Conservation (phyloP, 2,113 vertebrate genomes). For the Zosterops hypoxanthus region DNA sequence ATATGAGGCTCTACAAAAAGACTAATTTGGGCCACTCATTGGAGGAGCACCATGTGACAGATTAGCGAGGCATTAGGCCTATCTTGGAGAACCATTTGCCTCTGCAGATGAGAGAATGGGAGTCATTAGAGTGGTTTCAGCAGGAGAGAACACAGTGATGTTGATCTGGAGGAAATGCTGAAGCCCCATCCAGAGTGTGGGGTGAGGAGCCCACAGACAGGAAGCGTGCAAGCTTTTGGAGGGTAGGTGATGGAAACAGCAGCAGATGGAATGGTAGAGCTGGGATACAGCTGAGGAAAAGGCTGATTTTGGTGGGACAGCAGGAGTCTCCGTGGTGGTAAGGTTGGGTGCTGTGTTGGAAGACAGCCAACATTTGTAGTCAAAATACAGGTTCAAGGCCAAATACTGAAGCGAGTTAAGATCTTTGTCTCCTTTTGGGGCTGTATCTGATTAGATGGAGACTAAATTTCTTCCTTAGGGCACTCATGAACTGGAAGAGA, state of each 20-base stretch:
- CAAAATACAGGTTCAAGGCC: background rate
- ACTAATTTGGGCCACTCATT: background rate
- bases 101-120: background rate
- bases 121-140: constrained; percentile 10
- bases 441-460: background rate
- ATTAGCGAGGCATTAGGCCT: constrained; percentile 28
- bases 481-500: background rate
- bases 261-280: background rate
- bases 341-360: background rate
- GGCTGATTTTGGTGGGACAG: background rate
- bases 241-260: background rate
- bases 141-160: background rate
- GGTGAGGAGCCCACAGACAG: fast-evolving
- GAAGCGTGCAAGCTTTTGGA: background rate
- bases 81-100: background rate
- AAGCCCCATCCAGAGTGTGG: background rate
- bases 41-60: constrained; percentile 1
- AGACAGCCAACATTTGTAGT: background rate
- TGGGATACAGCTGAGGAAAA: background rate
- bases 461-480: background rate
- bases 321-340: background rate
- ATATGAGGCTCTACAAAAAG: constrained; percentile 35
- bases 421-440: background rate
- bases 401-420: background rate
- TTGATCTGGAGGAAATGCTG: background rate